Percentiles rank a stretch among this genome's conserved stretches.
These are phyloP conservation scores for Clangula hyemalis DNA, from an alignment of 2,797 vertebrate species.

Conservation along the genomic window DNA sequence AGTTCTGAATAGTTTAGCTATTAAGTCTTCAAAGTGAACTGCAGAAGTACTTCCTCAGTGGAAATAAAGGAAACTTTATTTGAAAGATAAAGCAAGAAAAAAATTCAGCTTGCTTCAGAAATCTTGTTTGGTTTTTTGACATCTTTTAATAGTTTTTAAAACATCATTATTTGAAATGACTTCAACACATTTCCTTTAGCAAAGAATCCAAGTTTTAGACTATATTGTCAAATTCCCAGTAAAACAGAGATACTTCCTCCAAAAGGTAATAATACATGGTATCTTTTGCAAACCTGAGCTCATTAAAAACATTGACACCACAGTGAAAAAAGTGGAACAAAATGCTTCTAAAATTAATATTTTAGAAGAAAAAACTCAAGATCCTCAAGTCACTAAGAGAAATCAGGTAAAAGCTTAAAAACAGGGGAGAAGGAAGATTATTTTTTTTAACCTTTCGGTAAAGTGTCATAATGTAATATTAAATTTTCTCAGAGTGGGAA, in stretches of 20 bases:
- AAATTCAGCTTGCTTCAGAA: background rate
- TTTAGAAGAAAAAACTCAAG: background rate
- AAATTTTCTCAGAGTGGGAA: conserved; percentile 57
- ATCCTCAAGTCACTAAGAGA: background rate
- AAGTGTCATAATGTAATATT: conserved; percentile 1
- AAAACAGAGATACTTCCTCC: conserved; percentile 16
- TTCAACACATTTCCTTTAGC: background rate
- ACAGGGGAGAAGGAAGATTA: background rate
- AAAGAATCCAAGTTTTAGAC: background rate
- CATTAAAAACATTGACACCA: background rate
- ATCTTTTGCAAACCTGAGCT: conserved; percentile 1
- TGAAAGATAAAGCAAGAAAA: background rate
- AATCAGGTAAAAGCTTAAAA: background rate
- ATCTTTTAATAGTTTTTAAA: background rate
- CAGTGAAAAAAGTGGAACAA: conserved; percentile 42
- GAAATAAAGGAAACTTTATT: background rate
- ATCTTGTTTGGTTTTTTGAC: background rate
- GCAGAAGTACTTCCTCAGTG: background rate
- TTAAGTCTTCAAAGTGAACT: background rate
- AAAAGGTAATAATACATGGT: background rate
- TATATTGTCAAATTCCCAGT: background rate
- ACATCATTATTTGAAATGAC: background rate
- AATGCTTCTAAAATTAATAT: conserved; percentile 1
- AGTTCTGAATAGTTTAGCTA: background rate
- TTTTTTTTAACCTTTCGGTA: conserved; percentile 32